Evolutionary conservation across 2,888 invertebrate species (phyloP).

Genomic region (Drosophila neonasuta): DNA sequence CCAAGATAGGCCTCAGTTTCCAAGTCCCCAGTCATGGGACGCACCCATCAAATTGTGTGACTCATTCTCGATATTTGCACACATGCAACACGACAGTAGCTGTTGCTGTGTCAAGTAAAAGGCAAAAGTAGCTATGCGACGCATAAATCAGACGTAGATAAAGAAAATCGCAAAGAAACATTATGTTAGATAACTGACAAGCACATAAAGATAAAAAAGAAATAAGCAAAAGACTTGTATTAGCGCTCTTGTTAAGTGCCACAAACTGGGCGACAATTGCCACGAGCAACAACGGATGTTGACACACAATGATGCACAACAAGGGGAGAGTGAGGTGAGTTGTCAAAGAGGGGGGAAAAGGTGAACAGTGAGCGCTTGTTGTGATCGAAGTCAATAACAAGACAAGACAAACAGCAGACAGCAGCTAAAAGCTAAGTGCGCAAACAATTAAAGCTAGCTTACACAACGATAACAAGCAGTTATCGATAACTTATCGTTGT

Average conservation of each 20-base stretch:
- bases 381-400: slow-evolving; percentile 41
- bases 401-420: slow-evolving; percentile 26
- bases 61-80: slow-evolving; percentile 42
- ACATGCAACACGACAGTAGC: slow-evolving; percentile 9
- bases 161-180: slow-evolving; percentile 26
- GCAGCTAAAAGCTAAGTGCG: slow-evolving; percentile 3
- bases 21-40: slow-evolving; percentile 13
- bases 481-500: not conserved
- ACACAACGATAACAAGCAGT: not conserved
- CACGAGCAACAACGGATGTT: slow-evolving; percentile 54
- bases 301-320: slow-evolving; percentile 27
- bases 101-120: slow-evolving; percentile 1
- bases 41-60: slow-evolving; percentile 44
- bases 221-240: slow-evolving; percentile 24
- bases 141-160: slow-evolving; percentile 30
- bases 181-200: slow-evolving; percentile 15
- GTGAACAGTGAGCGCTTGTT: slow-evolving; percentile 37
- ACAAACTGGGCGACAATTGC: slow-evolving; percentile 31
- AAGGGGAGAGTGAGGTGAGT: not conserved
- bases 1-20: slow-evolving; percentile 46
- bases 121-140: not conserved
- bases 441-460: slow-evolving; percentile 4
- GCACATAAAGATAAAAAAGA: slow-evolving; percentile 31
- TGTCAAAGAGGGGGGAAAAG: not conserved
- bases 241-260: slow-evolving; percentile 53